Conservation (phyloP, 2,113 vertebrate species). For the Cyanoramphus novaezelandiae region DNA sequence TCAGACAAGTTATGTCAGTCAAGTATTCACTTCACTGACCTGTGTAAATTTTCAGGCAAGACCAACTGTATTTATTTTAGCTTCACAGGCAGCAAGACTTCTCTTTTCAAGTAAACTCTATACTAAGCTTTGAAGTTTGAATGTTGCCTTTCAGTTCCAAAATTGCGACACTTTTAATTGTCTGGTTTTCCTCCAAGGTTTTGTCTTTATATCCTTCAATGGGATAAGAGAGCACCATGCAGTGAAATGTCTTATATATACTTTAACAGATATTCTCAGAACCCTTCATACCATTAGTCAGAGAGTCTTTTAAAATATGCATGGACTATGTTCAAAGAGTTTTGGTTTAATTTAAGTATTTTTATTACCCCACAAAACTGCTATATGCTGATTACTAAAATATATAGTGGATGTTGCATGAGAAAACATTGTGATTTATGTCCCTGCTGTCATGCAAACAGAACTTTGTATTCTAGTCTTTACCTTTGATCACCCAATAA, state of each 20-base stretch:
- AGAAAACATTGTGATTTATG: not conserved
- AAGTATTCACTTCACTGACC: not conserved
- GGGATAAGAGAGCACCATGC: not conserved
- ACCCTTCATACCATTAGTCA: not conserved
- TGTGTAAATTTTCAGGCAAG: not conserved
- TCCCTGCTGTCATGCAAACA: not conserved
- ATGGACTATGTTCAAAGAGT: not conserved
- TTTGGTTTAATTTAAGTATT: not conserved
- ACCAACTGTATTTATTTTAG: not conserved
- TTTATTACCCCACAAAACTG: not conserved
- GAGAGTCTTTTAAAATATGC: not conserved
- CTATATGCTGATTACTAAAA: not conserved
- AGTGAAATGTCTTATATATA: not conserved
- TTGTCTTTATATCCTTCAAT: not conserved
- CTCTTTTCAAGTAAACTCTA: not conserved
- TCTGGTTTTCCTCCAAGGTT: not conserved
- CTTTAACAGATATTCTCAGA: not conserved
- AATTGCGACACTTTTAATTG: not conserved
- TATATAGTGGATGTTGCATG: not conserved
- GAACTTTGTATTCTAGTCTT: not conserved
- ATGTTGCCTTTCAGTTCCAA: not conserved
- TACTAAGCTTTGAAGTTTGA: not conserved
- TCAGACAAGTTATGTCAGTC: conserved; percentile 17
- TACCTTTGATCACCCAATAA: not conserved
- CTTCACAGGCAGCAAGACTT: not conserved